phyloP scores from a whole-genome alignment of 2,113 vertebrate genomes.

The Aptenodytes forsteri region DNA sequence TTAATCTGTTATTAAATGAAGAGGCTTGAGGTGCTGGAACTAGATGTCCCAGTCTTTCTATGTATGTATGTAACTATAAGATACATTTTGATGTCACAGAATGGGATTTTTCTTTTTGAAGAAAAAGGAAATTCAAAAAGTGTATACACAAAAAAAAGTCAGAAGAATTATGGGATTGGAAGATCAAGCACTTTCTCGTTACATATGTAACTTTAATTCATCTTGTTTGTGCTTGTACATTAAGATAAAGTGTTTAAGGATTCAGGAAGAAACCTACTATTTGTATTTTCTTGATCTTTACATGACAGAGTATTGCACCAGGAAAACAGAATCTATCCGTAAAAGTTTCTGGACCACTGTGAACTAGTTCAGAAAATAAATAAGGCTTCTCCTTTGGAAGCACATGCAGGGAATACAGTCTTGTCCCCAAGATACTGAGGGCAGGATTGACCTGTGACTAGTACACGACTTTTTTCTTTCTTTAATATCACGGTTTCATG shows the following conservation, averaged over 20 bases:
- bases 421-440: background rate
- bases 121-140: background rate
- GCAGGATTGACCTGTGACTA: background rate
- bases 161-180: background rate
- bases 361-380: background rate
- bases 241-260: background rate
- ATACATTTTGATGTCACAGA: background rate
- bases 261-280: background rate
- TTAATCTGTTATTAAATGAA: background rate
- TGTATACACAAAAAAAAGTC: background rate
- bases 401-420: background rate
- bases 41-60: background rate
- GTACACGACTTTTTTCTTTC: background rate
- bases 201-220: background rate
- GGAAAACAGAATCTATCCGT: background rate
- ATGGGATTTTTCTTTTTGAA: background rate
- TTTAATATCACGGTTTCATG: background rate
- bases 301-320: background rate
- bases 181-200: background rate
- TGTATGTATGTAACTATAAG: background rate
- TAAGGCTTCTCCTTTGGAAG: background rate
- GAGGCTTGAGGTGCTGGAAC: background rate
- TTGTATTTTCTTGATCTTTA: background rate
- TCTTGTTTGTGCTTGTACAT: background rate
- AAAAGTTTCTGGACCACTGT: background rate